These are phyloP conservation scores for Coelopa frigida DNA, from an alignment of 1,140 invertebrate genomes.

Conservation along the genomic window DNA sequence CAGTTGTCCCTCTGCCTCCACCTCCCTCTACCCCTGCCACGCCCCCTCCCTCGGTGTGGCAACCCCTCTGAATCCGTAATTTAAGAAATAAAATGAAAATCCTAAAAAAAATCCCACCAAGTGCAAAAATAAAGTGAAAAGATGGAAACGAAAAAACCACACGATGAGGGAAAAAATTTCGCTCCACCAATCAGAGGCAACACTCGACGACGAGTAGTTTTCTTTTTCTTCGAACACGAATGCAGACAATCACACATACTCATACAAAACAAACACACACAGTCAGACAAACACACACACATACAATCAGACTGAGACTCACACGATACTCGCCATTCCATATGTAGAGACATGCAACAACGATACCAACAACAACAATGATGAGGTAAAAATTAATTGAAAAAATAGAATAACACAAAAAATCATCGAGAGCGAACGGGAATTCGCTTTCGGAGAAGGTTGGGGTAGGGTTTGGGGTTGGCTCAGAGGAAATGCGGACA, in stretches of 20 bases:
- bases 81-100: neutral
- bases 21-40: too few relatives aligned
- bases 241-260: constrained; percentile 1
- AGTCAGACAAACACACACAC: constrained; percentile 1
- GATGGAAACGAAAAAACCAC: neutral
- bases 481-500: too few relatives aligned
- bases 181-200: constrained; percentile 9
- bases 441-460: too few relatives aligned
- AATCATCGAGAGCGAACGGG: too few relatives aligned
- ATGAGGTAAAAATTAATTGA: constrained; percentile 1
- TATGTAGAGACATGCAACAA: too few relatives aligned
- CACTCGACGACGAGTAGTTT: neutral
- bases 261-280: neutral
- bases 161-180: neutral
- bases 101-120: constrained; percentile 3
- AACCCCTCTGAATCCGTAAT: too few relatives aligned
- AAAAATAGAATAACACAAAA: constrained; percentile 12
- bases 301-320: neutral
- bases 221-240: neutral
- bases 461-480: too few relatives aligned
- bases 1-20: too few relatives aligned
- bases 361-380: too few relatives aligned
- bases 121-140: neutral
- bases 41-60: too few relatives aligned
- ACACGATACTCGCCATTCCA: too few relatives aligned